phyloP scores from a whole-genome alignment of 2,797 vertebrate genomes.

The Artibeus lituratus region DNA sequence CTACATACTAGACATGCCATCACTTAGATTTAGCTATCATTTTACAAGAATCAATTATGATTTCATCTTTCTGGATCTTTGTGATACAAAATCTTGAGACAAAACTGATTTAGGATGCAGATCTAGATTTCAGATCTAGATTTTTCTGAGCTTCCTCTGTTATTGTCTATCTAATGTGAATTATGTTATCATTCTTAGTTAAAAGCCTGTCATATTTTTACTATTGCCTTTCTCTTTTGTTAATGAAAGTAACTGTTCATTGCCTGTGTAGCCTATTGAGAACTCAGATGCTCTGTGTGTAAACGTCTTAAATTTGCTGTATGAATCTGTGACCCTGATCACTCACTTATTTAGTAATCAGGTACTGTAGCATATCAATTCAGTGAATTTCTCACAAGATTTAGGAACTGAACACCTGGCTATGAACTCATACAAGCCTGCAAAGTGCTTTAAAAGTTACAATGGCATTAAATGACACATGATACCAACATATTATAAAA shows the following conservation, averaged over 20 bases:
- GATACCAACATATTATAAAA: neutral
- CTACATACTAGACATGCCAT: neutral
- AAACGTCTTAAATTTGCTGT: neutral
- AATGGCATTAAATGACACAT: neutral
- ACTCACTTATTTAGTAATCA: neutral
- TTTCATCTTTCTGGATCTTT: neutral
- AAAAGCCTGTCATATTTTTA: neutral
- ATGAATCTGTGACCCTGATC: neutral
- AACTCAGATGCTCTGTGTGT: neutral
- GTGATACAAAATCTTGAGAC: neutral
- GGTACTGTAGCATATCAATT: neutral
- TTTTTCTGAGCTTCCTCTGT: constrained; percentile 22
- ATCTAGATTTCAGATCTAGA: too few relatives aligned
- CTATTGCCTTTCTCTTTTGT: neutral
- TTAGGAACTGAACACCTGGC: neutral
- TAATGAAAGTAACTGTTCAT: neutral
- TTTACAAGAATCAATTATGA: neutral
- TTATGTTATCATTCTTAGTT: neutral
- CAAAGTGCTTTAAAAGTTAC: neutral
- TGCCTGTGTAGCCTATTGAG: neutral
- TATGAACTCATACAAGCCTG: neutral
- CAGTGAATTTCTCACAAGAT: neutral
- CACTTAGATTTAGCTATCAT: neutral
- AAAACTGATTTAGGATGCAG: neutral
- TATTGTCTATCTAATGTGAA: neutral